A percentile compares a stretch with the other conserved stretches of the same genome.
Evolutionary conservation across 2,797 vertebrate species (phyloP).

Genomic region (Mus minutoides): DNA sequence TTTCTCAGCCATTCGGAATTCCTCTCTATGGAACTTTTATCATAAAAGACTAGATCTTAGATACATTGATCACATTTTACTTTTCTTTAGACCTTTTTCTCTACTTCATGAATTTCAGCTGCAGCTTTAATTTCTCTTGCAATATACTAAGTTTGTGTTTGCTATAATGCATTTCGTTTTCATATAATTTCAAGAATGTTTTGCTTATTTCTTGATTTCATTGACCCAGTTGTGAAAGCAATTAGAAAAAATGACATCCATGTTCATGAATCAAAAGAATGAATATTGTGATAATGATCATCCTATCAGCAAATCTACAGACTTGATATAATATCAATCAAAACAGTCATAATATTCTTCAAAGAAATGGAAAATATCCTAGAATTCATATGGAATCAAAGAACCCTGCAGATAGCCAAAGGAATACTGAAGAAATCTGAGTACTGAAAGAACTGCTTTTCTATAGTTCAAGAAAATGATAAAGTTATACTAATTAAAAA

Average conservation of each 20-base stretch:
- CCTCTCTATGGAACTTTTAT: neutral
- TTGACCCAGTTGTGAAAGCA: neutral
- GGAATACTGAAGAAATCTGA: no score
- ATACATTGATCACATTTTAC: neutral
- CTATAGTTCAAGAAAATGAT: neutral
- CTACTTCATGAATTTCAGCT: neutral
- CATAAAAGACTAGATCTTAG: neutral
- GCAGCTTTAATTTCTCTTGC: neutral
- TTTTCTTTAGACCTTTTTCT: neutral
- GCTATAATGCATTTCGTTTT: neutral
- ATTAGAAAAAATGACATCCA: neutral
- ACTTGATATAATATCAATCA: neutral
- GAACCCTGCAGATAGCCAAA: neutral
- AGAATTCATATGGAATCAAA: neutral
- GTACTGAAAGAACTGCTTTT: neutral
- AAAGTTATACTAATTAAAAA: neutral
- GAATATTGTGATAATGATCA: no score
- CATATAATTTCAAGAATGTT: neutral
- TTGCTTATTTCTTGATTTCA: neutral
- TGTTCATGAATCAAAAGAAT: neutral
- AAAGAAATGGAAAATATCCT: neutral
- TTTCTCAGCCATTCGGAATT: no score
- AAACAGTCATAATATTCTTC: neutral
- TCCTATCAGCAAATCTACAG: neutral
- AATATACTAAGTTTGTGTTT: neutral